These are phyloP conservation scores for Cybosia mesomella DNA, from an alignment of 2,888 invertebrate genomes.

Conservation along the genomic window DNA sequence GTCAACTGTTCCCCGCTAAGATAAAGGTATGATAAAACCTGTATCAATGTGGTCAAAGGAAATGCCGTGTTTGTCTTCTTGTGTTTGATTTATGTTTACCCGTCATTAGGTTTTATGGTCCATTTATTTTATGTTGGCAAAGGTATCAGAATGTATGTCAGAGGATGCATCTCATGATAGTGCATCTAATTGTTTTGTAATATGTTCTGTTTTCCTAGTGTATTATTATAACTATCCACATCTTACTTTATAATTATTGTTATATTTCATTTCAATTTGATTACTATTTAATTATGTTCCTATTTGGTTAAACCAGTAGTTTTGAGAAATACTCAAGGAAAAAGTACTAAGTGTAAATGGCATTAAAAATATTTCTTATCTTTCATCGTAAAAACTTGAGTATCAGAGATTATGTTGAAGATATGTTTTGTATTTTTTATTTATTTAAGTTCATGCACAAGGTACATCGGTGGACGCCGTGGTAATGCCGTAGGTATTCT, in stretches of 20 bases:
- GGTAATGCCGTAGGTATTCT: no score
- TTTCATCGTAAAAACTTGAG: slow-evolving; percentile 9
- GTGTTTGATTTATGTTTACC: slow-evolving; percentile 72
- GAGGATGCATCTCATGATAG: slow-evolving; percentile 30
- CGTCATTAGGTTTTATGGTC: slow-evolving; percentile 58
- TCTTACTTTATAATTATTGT: neutral
- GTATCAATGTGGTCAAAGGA: slow-evolving; percentile 78
- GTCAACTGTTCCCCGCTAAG: slow-evolving; percentile 65
- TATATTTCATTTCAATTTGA: neutral
- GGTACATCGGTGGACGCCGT: no score
- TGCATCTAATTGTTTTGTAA: slow-evolving; percentile 23
- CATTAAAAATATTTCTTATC: slow-evolving; percentile 2
- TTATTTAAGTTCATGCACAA: no score
- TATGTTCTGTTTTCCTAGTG: neutral
- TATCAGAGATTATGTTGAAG: slow-evolving; percentile 1
- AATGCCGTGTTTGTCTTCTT: slow-evolving; percentile 69
- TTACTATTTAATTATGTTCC: slow-evolving; percentile 1
- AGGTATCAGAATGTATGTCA: slow-evolving; percentile 46
- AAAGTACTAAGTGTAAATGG: neutral
- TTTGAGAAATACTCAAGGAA: neutral
- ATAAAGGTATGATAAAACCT: slow-evolving; percentile 71
- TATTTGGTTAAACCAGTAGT: neutral
- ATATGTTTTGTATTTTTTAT: no score
- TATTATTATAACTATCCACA: neutral
- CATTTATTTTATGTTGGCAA: slow-evolving; percentile 52